Evolutionary conservation across 2,888 invertebrate species (phyloP).

Genomic region (Helleia helle): DNA sequence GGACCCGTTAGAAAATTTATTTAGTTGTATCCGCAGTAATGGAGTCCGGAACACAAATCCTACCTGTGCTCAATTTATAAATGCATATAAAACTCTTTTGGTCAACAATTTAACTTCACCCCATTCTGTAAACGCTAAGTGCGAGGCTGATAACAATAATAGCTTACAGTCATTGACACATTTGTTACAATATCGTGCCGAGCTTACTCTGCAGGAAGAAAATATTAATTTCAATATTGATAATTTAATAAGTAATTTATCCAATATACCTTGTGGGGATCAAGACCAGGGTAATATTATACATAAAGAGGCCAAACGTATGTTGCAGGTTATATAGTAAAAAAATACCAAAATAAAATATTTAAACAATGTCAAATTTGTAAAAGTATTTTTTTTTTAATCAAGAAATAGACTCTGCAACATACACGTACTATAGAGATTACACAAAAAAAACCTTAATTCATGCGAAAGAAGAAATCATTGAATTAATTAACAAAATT

Average conservation of each 20-base stretch:
- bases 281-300: not conserved
- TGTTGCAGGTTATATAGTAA: constrained; percentile 5
- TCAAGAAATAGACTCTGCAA: too few relatives aligned
- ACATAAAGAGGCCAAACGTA: not conserved
- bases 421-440: too few relatives aligned
- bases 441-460: too few relatives aligned
- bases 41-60: constrained; percentile 14
- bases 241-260: not conserved
- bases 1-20: constrained; percentile 19
- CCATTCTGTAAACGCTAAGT: constrained; percentile 11
- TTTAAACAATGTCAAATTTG: too few relatives aligned
- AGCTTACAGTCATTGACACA: not conserved
- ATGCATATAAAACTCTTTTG: constrained; percentile 9
- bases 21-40: constrained; percentile 16
- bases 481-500: too few relatives aligned
- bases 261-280: not conserved
- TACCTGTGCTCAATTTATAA: constrained; percentile 10
- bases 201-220: not conserved
- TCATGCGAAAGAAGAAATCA: too few relatives aligned
- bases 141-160: constrained; percentile 9
- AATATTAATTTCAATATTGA: constrained; percentile 10
- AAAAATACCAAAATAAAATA: too few relatives aligned
- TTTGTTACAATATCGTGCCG: not conserved
- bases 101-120: constrained; percentile 13
- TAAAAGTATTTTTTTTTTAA: too few relatives aligned